Conservation (phyloP, 2,113 vertebrate genomes). For the Prunella himalayana region DNA sequence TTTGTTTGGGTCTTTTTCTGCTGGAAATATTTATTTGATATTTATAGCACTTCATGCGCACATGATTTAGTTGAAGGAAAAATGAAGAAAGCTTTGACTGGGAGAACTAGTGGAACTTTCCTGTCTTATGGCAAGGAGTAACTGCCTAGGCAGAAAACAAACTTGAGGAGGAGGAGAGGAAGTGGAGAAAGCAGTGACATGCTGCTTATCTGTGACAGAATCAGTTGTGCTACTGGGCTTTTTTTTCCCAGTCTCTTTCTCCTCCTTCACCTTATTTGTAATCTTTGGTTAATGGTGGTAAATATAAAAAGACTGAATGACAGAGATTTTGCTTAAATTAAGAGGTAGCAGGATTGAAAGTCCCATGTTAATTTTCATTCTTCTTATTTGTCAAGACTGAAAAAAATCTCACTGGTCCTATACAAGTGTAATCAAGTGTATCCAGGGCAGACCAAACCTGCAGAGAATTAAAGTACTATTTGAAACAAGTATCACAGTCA, state of each 20-base stretch:
- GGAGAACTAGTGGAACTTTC: neutral
- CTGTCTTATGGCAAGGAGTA: neutral
- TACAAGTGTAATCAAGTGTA: neutral
- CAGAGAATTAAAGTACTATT: neutral
- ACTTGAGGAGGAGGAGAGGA: neutral
- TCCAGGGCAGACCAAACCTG: neutral
- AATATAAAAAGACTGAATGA: neutral
- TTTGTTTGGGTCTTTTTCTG: neutral
- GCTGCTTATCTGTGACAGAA: neutral
- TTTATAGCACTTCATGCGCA: neutral
- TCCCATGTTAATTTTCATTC: neutral
- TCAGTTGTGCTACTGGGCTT: neutral
- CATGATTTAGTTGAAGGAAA: neutral
- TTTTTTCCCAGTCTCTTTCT: neutral
- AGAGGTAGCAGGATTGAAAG: neutral
- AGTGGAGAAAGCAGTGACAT: neutral
- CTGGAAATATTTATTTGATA: neutral
- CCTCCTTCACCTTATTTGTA: neutral
- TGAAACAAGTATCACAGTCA: neutral
- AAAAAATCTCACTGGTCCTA: neutral
- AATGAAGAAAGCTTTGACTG: neutral
- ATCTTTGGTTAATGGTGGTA: neutral
- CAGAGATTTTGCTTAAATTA: neutral
- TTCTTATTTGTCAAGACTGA: neutral
- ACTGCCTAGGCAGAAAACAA: neutral